Percentiles rank a stretch among this genome's conserved stretches.
phyloP scores from a whole-genome alignment of 1,140 invertebrate genomes.

The Caerostris extrusa region DNA sequence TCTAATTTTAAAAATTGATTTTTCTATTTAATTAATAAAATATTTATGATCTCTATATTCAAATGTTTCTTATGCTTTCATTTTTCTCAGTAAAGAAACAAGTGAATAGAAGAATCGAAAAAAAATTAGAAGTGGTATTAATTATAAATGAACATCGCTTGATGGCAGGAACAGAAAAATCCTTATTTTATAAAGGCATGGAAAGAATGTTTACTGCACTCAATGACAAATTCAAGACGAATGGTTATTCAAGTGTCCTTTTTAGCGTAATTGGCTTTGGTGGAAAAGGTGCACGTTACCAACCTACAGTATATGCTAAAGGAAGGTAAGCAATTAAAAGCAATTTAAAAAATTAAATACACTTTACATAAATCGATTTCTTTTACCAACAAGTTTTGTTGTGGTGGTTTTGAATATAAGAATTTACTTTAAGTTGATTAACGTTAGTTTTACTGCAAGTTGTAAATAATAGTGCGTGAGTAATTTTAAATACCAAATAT shows the following conservation, averaged over 20 bases:
- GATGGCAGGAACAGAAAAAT: neutral
- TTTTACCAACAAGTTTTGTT: too few species aligned
- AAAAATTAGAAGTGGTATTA: constrained; percentile 69
- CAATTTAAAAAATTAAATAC: too few species aligned
- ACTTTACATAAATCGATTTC: too few species aligned
- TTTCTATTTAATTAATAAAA: too few species aligned
- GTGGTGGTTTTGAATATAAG: too few species aligned
- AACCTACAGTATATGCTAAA: constrained; percentile 45
- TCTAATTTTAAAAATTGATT: too few species aligned
- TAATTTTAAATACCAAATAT: too few species aligned
- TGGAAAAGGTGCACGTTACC: constrained; percentile 36
- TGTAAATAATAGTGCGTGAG: too few species aligned
- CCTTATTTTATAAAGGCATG: constrained; percentile 30
- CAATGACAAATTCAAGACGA: constrained; percentile 48
- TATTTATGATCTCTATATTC: too few species aligned
- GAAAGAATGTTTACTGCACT: constrained; percentile 39
- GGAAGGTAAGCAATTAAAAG: constrained; percentile 24
- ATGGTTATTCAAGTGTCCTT: constrained; percentile 48
- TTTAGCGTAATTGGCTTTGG: constrained; percentile 70
- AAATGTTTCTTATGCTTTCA: neutral
- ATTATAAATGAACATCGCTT: constrained; percentile 59
- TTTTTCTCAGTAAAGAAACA: neutral
- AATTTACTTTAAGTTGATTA: too few species aligned
- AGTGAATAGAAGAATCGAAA: neutral
- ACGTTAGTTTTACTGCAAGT: too few species aligned